These are phyloP conservation scores for Rhyacophila evoluta DNA, from an alignment of 2,888 invertebrate species.

Conservation along the genomic window DNA sequence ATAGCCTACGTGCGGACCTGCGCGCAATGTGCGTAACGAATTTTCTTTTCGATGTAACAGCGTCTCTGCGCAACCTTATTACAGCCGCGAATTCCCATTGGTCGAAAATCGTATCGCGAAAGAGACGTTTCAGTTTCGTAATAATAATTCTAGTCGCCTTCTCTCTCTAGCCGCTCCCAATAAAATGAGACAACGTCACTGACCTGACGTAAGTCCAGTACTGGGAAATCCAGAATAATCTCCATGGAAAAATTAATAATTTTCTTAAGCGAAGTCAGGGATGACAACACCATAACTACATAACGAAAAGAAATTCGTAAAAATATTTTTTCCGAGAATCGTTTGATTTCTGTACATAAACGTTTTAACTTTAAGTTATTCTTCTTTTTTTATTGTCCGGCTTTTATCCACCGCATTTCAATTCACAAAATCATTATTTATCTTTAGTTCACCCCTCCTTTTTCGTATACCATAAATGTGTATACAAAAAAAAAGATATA, in stretches of 20 bases:
- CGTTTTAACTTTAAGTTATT: no score
- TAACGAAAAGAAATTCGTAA: no score
- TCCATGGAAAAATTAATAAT: not conserved
- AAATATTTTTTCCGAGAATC: no score
- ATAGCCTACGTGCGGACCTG: not conserved
- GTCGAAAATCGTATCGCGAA: conserved; percentile 9
- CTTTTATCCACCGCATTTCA: no score
- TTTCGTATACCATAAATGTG: no score
- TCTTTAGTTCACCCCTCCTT: no score
- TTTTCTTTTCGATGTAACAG: conserved; percentile 13
- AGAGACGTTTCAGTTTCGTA: not conserved
- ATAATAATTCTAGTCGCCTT: not conserved
- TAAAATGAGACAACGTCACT: conserved; percentile 19
- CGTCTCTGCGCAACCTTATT: conserved; percentile 16
- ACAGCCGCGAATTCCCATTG: not conserved
- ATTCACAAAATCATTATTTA: no score
- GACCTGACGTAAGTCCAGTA: conserved; percentile 2
- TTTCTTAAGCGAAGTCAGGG: conserved; percentile 9
- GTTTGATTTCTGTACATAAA: not conserved
- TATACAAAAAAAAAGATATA: no score
- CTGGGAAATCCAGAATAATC: not conserved
- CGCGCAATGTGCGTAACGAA: conserved; percentile 19
- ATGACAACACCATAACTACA: conserved; percentile 2
- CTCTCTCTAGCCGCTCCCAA: conserved; percentile 15
- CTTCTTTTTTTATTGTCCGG: no score